These are phyloP conservation scores for Drosophila pseudotakahashii DNA, from an alignment of 2,888 invertebrate species.

Conservation along the genomic window DNA sequence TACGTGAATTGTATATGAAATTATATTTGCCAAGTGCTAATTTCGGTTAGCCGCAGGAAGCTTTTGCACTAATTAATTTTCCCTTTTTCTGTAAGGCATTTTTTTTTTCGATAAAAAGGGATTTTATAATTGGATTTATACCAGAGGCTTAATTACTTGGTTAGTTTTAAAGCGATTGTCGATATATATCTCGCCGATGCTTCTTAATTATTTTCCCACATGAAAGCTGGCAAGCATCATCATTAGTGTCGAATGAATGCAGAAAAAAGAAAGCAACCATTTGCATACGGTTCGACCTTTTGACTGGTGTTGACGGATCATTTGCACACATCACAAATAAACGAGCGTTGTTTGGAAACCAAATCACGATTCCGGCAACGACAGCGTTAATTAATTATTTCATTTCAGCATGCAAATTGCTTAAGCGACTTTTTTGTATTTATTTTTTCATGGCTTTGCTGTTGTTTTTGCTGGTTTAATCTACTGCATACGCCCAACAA, in stretches of 20 bases:
- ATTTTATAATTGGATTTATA: conserved; percentile 7
- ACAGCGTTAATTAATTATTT: conserved; percentile 65
- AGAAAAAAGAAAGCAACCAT: neutral
- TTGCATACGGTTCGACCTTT: conserved; percentile 6
- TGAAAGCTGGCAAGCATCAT: neutral
- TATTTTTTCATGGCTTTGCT: conserved; percentile 43
- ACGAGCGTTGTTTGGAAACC: conserved; percentile 20
- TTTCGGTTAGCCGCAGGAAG: neutral
- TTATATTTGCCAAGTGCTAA: neutral
- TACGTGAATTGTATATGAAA: neutral
- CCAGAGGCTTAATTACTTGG: conserved; percentile 5
- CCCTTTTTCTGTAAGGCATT: neutral
- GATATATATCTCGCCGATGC: neutral
- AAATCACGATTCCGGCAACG: conserved; percentile 30
- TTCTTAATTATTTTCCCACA: neutral
- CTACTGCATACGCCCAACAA: conserved; percentile 19
- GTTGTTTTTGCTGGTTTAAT: conserved; percentile 23
- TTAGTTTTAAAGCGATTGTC: conserved; percentile 8
- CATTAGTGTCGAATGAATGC: conserved; percentile 1
- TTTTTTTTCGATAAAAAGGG: conserved; percentile 5
- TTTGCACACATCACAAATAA: conserved; percentile 5
- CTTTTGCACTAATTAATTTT: conserved; percentile 21
- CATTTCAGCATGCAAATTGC: conserved; percentile 54
- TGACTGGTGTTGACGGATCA: conserved; percentile 9
- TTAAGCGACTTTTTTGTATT: conserved; percentile 9